phyloP scores from a whole-genome alignment of 2,797 vertebrate genomes.

The Lycodopsis pacificus region DNA sequence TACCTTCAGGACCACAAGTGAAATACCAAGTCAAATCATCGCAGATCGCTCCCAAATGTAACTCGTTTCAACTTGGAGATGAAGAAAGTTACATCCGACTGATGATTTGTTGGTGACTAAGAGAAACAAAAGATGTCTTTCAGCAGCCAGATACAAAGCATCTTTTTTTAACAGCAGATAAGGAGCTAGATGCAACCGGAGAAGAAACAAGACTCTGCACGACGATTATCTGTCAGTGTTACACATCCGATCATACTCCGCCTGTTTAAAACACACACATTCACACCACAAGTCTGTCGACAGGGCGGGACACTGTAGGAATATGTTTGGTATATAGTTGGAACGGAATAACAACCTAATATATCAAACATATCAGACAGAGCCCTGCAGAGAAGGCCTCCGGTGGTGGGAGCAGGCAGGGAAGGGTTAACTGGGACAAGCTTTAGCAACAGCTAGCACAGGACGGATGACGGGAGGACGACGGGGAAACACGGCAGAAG shows the following conservation, averaged over 20 bases:
- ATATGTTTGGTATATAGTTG: conserved; percentile 99
- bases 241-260: conserved; percentile 28
- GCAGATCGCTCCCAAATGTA: background rate
- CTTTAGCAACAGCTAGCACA: conserved; percentile 47
- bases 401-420: conserved; percentile 78
- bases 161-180: conserved; percentile 17
- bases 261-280: background rate
- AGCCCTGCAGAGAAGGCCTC: conserved; percentile 96
- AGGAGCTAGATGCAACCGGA: conserved; percentile 10
- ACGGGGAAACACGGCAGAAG: background rate
- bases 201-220: conserved; percentile 32
- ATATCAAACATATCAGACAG: conserved; percentile 99
- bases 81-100: background rate
- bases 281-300: conserved; percentile 88
- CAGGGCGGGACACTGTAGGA: conserved; percentile 99
- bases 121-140: conserved; percentile 21
- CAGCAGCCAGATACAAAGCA: conserved; percentile 14
- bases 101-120: conserved; percentile 15
- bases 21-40: background rate
- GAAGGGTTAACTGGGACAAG: conserved; percentile 49
- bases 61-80: background rate
- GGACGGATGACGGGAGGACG: conserved; percentile 25
- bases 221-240: conserved; percentile 16
- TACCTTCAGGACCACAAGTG: background rate
- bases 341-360: conserved; percentile 99